Evolutionary conservation across 2,113 vertebrate genomes (phyloP), one percentile per base, ranked within the genome.

Genomic region (Pao palembangensis): DNA sequence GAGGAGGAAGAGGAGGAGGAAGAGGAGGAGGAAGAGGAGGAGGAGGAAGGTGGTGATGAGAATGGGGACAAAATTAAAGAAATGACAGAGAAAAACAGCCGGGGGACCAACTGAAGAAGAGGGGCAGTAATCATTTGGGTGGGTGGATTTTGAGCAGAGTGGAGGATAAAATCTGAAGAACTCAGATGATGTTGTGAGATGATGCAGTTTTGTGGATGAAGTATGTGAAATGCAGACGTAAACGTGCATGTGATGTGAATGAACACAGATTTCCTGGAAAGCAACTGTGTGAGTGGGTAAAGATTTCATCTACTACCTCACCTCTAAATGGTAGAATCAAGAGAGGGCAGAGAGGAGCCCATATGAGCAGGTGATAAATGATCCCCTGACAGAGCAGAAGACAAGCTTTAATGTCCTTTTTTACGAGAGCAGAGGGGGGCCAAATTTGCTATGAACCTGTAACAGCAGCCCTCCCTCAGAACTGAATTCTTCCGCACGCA

Each of bases 51-150:
- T 0, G 82, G 17, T 17, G 82, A 70, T 8, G 51, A 44, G 10
- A 65, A 61, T n/a, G 61, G 58, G 2, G 72, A 21, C 58, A 71
- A 66, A 63, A 56, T 46, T 8, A 58, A 76, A 47, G 64, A 42
- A 61, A 20, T 51, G n/a, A 83, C 61, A 69, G 64, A 69, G 66
- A 75, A 82, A 73, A 83, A 78, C 72, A 79, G 59, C 31, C 63
- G 68, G 55, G 74, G 75, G 73, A 82, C 71, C 73, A 85, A 90
- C 58, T 78, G 80, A 85, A 51, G 61, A 19, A 46, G 61, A 20
- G 8, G 11, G 28, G 67, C 41, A 53, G 42, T 8, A 56, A 58
- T 76, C 25, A 23, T 44, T 64, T 18, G 20, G 42, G 61, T 42
- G 47, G 47, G 53, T 53, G 34, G 43, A 61, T 18, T 52, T 46